These are phyloP conservation scores for Drosophila simulans DNA, from an alignment of 1,140 invertebrate genomes.

Conservation along the genomic window DNA sequence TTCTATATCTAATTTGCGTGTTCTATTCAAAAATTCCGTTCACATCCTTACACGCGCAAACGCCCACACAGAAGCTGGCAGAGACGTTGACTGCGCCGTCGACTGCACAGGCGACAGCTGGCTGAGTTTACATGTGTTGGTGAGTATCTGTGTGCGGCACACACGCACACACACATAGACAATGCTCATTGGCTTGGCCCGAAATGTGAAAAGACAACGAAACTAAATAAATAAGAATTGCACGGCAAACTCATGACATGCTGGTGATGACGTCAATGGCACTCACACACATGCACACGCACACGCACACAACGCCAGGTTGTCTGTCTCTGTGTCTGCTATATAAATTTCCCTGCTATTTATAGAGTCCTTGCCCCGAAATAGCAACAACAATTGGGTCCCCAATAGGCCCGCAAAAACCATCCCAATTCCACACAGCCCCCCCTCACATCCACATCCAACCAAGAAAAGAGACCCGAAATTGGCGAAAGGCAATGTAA, in stretches of 20 bases:
- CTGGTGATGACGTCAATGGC: constrained; percentile 81
- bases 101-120: constrained; percentile 10
- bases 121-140: constrained; percentile 15
- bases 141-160: constrained; percentile 12
- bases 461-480: constrained; percentile 12
- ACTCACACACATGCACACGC: constrained; percentile 33
- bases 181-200: constrained; percentile 54
- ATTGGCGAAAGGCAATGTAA: constrained; percentile 40
- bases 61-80: constrained; percentile 58
- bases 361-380: constrained; percentile 60
- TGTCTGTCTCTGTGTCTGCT: constrained; percentile 40
- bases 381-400: constrained; percentile 61
- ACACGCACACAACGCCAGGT: constrained; percentile 31
- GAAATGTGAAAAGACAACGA: constrained; percentile 13
- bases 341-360: constrained; percentile 45
- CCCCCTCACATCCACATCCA: background rate
- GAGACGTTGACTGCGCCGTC: background rate
- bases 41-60: constrained; percentile 80
- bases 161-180: constrained; percentile 33
- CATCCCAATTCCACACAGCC: background rate
- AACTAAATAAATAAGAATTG: constrained; percentile 59
- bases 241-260: constrained; percentile 76
- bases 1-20: constrained; percentile 77
- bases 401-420: constrained; percentile 39
- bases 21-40: constrained; percentile 76